Percentiles rank a stretch among this genome's conserved stretches.
These are phyloP conservation scores for Anomalospiza imberbis DNA, from an alignment of 2,797 vertebrate genomes.

Conservation along the genomic window DNA sequence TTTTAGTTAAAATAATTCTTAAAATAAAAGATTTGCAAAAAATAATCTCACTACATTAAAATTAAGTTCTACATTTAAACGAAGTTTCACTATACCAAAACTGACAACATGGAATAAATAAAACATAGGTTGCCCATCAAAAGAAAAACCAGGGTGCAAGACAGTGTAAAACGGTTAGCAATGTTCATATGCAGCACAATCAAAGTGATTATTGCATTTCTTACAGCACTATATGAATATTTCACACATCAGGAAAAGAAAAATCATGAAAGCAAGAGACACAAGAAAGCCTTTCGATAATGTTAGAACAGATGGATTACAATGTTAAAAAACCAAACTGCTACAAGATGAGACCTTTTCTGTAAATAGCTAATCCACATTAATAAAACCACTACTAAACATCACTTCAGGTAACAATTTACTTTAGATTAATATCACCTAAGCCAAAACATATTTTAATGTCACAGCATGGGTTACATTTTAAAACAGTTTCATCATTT, in stretches of 20 bases:
- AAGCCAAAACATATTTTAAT: background rate
- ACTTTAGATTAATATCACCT: background rate
- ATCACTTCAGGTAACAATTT: background rate
- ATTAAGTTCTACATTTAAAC: background rate
- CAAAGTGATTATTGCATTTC: background rate
- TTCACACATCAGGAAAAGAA: background rate
- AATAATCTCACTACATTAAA: background rate
- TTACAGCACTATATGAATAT: background rate
- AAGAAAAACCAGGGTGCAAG: background rate
- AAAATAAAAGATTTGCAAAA: background rate
- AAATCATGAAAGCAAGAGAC: background rate
- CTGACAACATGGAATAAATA: background rate
- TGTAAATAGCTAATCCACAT: background rate
- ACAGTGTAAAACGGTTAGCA: background rate
- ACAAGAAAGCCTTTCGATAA: background rate
- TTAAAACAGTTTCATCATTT: slow-evolving; percentile 1
- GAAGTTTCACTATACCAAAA: background rate
- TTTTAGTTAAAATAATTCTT: background rate
- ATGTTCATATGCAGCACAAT: background rate
- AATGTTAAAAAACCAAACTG: background rate
- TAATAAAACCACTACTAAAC: background rate
- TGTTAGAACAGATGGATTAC: background rate
- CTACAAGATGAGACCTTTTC: background rate
- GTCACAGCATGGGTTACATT: background rate
- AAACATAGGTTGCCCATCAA: background rate